phyloP scores from a whole-genome alignment of 2,797 vertebrate genomes.

The Chiloscyllium punctatum region DNA sequence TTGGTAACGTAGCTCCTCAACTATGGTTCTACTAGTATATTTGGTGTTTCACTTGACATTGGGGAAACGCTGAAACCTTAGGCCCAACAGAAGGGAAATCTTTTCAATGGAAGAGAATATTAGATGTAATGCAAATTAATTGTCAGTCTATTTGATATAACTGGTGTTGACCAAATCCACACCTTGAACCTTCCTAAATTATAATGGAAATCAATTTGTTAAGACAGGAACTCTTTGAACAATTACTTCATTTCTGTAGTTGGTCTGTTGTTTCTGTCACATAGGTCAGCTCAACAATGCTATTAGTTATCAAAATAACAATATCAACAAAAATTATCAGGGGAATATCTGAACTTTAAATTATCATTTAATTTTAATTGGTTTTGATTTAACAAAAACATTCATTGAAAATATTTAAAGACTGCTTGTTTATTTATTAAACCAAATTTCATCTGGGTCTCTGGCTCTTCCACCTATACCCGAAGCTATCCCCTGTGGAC shows the following conservation, averaged over 20 bases:
- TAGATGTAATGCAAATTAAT: too few relatives aligned
- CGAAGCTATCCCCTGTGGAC: not conserved
- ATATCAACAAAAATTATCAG: not conserved
- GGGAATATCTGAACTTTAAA: not conserved
- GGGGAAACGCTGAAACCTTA: not conserved
- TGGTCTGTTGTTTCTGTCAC: not conserved
- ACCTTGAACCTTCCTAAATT: not conserved
- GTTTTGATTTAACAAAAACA: not conserved
- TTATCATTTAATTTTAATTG: not conserved
- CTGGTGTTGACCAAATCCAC: not conserved
- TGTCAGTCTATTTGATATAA: too few relatives aligned
- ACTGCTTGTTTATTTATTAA: not conserved
- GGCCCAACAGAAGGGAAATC: not conserved
- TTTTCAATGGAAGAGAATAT: too few relatives aligned
- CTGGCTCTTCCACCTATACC: too few relatives aligned
- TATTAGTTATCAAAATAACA: not conserved
- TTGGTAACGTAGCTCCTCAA: not conserved
- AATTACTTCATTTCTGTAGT: not conserved
- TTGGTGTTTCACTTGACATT: not conserved
- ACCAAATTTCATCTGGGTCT: not conserved
- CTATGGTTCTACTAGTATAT: not conserved
- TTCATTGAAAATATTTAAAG: not conserved
- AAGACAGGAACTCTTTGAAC: not conserved
- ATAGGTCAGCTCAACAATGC: not conserved
- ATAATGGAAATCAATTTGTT: not conserved